Evolutionary conservation across 2,888 invertebrate species (phyloP).

Genomic region (Colletes collaris): DNA sequence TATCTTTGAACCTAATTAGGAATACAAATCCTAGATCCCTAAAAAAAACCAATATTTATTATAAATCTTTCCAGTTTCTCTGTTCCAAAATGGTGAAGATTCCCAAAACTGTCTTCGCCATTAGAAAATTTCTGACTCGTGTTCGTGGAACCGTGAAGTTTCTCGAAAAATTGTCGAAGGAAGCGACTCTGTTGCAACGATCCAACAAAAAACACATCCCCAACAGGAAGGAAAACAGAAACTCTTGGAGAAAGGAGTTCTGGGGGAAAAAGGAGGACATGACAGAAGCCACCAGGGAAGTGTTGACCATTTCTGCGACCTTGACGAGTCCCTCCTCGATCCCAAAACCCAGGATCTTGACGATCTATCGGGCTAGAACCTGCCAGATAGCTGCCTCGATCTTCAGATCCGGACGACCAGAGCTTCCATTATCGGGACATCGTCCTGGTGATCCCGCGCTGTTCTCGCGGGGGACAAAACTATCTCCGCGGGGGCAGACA

Average conservation of each 20-base stretch:
- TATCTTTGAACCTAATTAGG: too few relatives aligned
- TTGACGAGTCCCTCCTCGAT: slow-evolving; percentile 16
- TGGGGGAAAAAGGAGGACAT: slow-evolving; percentile 31
- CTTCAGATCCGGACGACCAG: neutral
- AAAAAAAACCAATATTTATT: too few relatives aligned
- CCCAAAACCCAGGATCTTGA: slow-evolving; percentile 3
- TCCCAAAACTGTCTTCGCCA: too few relatives aligned
- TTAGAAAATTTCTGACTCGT: too few relatives aligned
- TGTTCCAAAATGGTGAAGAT: too few relatives aligned
- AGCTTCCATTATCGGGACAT: slow-evolving; percentile 3
- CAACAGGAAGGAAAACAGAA: slow-evolving; percentile 66
- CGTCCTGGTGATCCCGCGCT: slow-evolving; percentile 1
- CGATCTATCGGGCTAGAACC: neutral
- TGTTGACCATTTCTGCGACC: slow-evolving; percentile 47
- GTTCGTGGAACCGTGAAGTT: too few relatives aligned
- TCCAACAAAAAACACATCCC: slow-evolving; percentile 34
- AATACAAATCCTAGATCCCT: too few relatives aligned
- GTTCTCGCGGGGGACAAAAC: slow-evolving; percentile 68
- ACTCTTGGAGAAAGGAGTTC: slow-evolving; percentile 48
- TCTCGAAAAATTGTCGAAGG: too few relatives aligned
- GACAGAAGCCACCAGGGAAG: slow-evolving; percentile 32
- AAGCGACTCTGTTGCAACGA: slow-evolving; percentile 7
- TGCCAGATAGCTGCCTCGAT: too few relatives aligned
- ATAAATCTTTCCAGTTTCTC: too few relatives aligned
- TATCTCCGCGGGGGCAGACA: slow-evolving; percentile 67